Conservation (phyloP, 2,888 invertebrate genomes). For the Apamea anceps region DNA sequence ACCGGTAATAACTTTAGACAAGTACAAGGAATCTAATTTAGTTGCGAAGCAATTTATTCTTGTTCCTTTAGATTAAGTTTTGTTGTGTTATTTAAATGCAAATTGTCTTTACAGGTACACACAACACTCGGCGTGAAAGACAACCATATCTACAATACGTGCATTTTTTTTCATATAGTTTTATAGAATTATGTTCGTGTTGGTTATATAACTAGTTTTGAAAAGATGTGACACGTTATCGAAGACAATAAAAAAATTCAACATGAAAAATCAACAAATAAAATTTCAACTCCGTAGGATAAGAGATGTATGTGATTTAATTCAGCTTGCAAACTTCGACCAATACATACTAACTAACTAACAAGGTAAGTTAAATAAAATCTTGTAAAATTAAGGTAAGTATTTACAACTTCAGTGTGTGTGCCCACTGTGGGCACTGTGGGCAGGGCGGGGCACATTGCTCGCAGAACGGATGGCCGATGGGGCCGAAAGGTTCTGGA, state of each 20-base stretch:
- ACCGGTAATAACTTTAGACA: conserved; percentile 53
- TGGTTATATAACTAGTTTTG: not conserved
- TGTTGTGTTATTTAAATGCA: conserved; percentile 26
- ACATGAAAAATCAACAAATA: not conserved
- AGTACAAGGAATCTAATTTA: conserved; percentile 40
- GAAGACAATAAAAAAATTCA: not conserved
- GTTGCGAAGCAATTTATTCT: conserved; percentile 48
- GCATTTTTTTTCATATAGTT: not conserved
- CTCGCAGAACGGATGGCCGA: not conserved
- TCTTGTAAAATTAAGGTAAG: not conserved
- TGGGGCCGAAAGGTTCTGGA: not conserved
- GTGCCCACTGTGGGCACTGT: too few species aligned
- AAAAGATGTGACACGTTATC: not conserved
- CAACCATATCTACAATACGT: not conserved
- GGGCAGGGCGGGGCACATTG: not conserved
- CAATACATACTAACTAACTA: too few species aligned
- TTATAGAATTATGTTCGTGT: not conserved
- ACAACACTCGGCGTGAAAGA: not conserved
- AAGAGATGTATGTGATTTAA: too few species aligned
- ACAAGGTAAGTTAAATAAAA: too few species aligned
- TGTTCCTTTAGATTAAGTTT: conserved; percentile 40
- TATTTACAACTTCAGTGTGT: not conserved
- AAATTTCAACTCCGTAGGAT: too few species aligned
- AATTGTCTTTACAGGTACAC: not conserved
- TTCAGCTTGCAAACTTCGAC: too few species aligned